phyloP scores from a whole-genome alignment of 2,888 invertebrate species.

The Cecidostiba fungosa region DNA sequence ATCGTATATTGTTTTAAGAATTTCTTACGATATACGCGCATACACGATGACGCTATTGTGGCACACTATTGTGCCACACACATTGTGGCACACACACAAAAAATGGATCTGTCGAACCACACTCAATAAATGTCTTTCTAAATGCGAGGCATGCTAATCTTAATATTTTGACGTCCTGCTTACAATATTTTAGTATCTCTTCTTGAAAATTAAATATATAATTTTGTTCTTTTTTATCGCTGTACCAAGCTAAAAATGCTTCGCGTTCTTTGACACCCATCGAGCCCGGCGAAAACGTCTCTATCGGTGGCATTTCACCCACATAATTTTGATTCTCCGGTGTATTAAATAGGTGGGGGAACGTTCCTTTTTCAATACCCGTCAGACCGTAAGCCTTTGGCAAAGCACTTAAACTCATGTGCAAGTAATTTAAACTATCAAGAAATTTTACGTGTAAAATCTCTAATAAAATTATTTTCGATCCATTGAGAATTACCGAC shows the following conservation, averaged over 20 bases:
- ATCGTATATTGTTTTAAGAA: constrained; percentile 14
- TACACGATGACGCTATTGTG: constrained; percentile 1
- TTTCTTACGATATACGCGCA: background rate
- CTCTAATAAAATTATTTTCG: too few species aligned
- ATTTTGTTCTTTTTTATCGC: background rate
- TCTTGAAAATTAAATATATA: constrained; percentile 62
- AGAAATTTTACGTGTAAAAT: too few species aligned
- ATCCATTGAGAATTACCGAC: too few species aligned
- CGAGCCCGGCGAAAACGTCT: background rate
- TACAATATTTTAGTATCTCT: constrained; percentile 63
- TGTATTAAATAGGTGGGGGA: background rate
- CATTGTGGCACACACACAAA: constrained; percentile 17
- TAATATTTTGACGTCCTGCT: constrained; percentile 57
- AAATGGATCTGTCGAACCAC: constrained; percentile 65
- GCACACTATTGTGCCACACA: constrained; percentile 26
- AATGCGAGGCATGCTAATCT: constrained; percentile 59
- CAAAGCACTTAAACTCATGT: too few species aligned
- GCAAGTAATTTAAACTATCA: too few species aligned
- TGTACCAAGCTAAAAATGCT: background rate
- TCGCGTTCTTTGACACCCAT: background rate
- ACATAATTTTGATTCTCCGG: background rate
- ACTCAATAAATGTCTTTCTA: constrained; percentile 63
- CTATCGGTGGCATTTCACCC: background rate
- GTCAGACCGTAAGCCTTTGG: too few species aligned
- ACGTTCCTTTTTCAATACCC: too few species aligned